Evolutionary conservation across 2,888 invertebrate species (phyloP).

Genomic region (Nemurella pictetii): DNA sequence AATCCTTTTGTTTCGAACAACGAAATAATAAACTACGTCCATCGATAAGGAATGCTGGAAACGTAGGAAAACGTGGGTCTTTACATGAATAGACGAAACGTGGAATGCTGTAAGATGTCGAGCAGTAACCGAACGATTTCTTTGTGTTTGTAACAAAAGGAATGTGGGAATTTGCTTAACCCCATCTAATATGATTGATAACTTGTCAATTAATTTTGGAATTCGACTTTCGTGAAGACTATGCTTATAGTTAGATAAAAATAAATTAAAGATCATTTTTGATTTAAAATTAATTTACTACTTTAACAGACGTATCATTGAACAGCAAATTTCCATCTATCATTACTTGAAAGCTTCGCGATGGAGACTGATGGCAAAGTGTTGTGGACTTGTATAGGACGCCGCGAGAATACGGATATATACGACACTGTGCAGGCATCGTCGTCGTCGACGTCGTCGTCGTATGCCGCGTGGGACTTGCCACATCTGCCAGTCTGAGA

Average conservation of each 20-base stretch:
- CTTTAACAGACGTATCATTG: background rate
- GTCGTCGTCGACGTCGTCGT: background rate
- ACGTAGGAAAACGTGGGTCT: too few species aligned
- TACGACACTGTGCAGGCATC: background rate
- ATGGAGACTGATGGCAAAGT: background rate
- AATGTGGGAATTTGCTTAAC: background rate
- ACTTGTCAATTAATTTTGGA: background rate
- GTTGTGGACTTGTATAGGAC: background rate
- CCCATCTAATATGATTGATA: background rate
- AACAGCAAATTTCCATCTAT: background rate
- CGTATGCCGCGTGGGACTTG: background rate
- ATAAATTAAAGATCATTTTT: background rate
- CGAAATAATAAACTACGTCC: too few species aligned
- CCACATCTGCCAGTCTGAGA: constrained; percentile 11
- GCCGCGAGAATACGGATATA: background rate
- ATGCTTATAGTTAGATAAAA: background rate
- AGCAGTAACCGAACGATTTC: too few species aligned
- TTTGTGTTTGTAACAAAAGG: background rate
- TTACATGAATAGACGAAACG: too few species aligned
- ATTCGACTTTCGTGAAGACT: background rate
- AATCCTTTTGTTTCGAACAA: too few species aligned
- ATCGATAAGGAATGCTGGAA: too few species aligned
- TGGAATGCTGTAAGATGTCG: too few species aligned
- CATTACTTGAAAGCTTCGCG: constrained; percentile 15
- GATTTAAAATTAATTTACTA: background rate